phyloP scores from a whole-genome alignment of 2,113 vertebrate genomes.

The Regulus satrapa region DNA sequence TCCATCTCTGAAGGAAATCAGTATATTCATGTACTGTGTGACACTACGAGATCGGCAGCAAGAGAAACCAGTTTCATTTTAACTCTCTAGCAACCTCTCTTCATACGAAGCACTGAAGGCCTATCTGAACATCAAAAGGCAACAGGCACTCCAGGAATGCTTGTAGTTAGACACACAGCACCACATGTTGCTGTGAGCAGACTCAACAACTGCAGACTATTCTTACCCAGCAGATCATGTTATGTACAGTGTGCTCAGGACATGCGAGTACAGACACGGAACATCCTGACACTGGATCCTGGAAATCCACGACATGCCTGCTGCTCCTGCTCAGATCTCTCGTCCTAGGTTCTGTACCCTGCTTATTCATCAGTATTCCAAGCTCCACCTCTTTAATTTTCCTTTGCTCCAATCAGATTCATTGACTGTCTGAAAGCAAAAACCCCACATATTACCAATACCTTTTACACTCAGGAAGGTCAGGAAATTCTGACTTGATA shows the following conservation, averaged over 20 bases:
- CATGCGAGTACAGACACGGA: neutral
- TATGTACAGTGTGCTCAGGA: constrained; percentile 5
- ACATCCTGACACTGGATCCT: neutral
- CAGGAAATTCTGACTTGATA: neutral
- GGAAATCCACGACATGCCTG: neutral
- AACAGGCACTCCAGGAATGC: neutral
- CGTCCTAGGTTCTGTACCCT: neutral
- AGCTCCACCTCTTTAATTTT: neutral
- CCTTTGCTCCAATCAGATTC: neutral
- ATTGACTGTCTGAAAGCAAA: neutral
- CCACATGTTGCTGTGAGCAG: neutral
- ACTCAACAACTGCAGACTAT: constrained; percentile 41
- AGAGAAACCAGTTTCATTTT: neutral
- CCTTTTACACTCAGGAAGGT: neutral
- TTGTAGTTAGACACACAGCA: neutral
- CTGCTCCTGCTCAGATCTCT: neutral
- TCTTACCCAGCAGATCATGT: constrained; percentile 32
- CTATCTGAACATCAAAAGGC: neutral
- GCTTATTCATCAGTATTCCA: neutral
- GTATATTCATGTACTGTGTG: neutral
- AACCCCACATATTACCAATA: neutral
- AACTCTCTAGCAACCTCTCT: neutral
- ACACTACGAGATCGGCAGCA: neutral
- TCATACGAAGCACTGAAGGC: neutral
- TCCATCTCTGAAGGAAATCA: neutral